These are phyloP conservation scores for Melozone crissalis DNA, from an alignment of 2,113 vertebrate species.

Conservation along the genomic window DNA sequence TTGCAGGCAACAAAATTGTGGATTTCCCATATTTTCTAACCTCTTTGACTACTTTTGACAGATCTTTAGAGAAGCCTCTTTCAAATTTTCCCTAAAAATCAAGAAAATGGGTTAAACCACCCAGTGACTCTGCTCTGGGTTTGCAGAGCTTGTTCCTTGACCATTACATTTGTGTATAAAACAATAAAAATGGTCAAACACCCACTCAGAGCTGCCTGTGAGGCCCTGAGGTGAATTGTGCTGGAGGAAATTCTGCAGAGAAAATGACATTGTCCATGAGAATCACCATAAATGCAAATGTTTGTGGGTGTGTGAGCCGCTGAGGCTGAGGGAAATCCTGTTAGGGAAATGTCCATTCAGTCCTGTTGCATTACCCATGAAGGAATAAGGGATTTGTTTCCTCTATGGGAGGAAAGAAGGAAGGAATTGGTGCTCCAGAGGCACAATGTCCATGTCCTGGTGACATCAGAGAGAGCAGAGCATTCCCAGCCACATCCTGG, in stretches of 20 bases:
- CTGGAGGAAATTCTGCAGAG: background rate
- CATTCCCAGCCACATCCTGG: background rate
- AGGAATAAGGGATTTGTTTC: background rate
- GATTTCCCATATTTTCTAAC: background rate
- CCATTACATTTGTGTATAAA: background rate
- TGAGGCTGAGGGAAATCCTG: background rate
- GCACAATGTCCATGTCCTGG: fast-evolving
- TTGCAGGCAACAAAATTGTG: background rate
- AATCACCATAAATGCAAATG: background rate
- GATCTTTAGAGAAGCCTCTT: background rate
- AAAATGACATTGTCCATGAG: background rate
- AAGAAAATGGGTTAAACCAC: background rate
- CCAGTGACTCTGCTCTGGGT: background rate
- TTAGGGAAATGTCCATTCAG: background rate
- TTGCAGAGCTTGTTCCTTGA: background rate
- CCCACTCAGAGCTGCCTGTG: background rate
- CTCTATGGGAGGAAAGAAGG: background rate
- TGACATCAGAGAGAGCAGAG: background rate
- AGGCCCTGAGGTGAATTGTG: background rate
- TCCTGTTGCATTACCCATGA: background rate
- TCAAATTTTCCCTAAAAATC: background rate
- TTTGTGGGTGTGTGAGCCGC: background rate
- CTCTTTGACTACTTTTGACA: background rate
- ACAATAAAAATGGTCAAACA: background rate
- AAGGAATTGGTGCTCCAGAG: background rate